phyloP scores from a whole-genome alignment of 2,113 vertebrate genomes.

The Pagrus major region DNA sequence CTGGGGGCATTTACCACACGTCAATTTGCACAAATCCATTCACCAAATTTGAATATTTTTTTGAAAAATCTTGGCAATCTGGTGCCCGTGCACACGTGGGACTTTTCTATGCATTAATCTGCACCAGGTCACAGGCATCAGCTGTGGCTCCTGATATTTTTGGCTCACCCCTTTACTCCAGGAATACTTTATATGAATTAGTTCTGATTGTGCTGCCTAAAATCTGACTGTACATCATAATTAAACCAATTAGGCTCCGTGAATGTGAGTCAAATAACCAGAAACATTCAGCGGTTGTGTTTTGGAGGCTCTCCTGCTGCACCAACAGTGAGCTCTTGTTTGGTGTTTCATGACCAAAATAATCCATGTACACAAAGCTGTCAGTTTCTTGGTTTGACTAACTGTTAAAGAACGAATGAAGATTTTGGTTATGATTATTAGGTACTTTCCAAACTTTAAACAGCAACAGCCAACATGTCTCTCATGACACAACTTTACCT shows the following conservation, averaged over 20 bases:
- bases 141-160: not conserved
- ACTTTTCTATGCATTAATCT: not conserved
- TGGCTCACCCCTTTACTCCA: not conserved
- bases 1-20: not conserved
- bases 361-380: too few relatives aligned
- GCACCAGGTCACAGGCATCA: not conserved
- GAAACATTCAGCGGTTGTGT: not conserved
- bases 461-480: not conserved
- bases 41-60: not conserved
- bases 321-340: not conserved
- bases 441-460: not conserved
- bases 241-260: not conserved
- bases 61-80: not conserved
- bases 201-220: not conserved
- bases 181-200: not conserved
- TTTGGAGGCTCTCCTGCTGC: not conserved
- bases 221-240: not conserved
- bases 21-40: not conserved
- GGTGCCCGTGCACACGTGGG: not conserved
- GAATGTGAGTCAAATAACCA: not conserved
- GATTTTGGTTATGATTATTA: not conserved
- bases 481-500: too few relatives aligned
- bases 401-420: not conserved
- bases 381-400: too few relatives aligned
- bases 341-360: not conserved